These are phyloP conservation scores for Ecdyonurus torrentis DNA, from an alignment of 2,888 invertebrate genomes.

Conservation along the genomic window DNA sequence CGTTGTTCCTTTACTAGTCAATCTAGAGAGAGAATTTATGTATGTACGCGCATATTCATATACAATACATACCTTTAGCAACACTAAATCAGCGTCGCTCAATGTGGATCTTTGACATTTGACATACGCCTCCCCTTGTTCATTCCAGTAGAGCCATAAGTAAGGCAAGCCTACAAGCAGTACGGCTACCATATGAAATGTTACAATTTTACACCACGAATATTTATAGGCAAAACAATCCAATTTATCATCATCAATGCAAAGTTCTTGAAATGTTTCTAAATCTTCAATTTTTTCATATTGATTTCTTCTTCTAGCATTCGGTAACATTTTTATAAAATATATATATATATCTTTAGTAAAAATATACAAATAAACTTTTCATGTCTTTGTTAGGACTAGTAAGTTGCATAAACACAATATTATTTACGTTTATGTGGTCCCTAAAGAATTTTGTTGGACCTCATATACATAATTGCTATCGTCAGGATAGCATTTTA, in stretches of 20 bases:
- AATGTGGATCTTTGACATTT: slow-evolving; percentile 39
- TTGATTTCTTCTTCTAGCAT: background rate
- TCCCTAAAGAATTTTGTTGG: no score
- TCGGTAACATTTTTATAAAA: background rate
- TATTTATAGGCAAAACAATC: slow-evolving; percentile 36
- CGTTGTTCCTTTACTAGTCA: no score
- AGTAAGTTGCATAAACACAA: background rate
- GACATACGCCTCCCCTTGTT: slow-evolving; percentile 31
- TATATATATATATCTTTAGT: background rate
- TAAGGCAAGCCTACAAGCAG: slow-evolving; percentile 38
- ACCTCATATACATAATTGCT: background rate
- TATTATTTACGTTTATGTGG: no score
- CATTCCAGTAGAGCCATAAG: slow-evolving; percentile 37
- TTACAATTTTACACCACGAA: slow-evolving; percentile 26
- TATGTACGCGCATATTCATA: background rate
- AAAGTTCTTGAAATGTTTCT: background rate
- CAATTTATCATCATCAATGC: slow-evolving; percentile 18
- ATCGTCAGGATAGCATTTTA: background rate
- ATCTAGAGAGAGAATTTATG: no score
- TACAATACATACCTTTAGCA: slow-evolving; percentile 28
- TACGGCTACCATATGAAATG: slow-evolving; percentile 34
- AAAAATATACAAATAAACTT: background rate
- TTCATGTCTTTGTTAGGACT: background rate
- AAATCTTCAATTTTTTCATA: background rate
- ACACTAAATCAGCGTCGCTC: slow-evolving; percentile 34